Base-by-base conservation (phyloP, 1,140 invertebrate species). In the Nomia melanderi region DNA sequence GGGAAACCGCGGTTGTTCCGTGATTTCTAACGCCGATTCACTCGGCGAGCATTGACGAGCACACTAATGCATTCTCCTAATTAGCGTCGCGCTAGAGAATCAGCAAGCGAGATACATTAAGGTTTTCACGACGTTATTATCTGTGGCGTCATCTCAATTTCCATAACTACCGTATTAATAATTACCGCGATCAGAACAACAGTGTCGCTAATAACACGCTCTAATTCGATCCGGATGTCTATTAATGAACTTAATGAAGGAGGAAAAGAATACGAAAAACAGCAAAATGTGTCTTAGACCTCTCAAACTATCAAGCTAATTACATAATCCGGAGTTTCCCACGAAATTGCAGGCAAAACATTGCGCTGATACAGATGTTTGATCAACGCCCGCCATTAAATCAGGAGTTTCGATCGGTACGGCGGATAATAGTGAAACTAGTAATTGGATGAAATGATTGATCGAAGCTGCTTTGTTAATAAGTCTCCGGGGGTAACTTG, bases 401-500 rank as follows among this genome's bases (percentile, higher is more conserved):
- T 50, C 25, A 33, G 50, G n/a, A 59, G 14, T 59, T 20, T 29
- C 23, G 23, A 23, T 29, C 23, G 31, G 41, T 39, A 11, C 27
- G 33, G 6, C 25, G 31, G 31, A 62, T 70, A 77, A 70, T 50
- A 53, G 57, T 31, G 74, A 70, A 29, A 20, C 54, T 47, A 56
- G 62, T 81, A 81, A 84, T 81, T 78, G 74, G 74, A 80, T 65
- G 56, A 36, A 64, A 76, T 41, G 82, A 70, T 72, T 69, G 62
- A 72, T 53, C 53, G 75, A 76, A 72, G 41, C 39, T 74, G 60
- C 75, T 76, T 76, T 60, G 62, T 56, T 85, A 85, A 81, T 67
- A 70, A 54, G 79, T 74, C 64, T 79, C 65, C 31, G 54, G 71
- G 75, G 71, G 70, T 63, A 74, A 69, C 47, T 54, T 17, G 63